A percentile compares a stretch with the other conserved stretches of the same genome.
phyloP scores from a whole-genome alignment of 2,113 vertebrate species.

The Alces alces region DNA sequence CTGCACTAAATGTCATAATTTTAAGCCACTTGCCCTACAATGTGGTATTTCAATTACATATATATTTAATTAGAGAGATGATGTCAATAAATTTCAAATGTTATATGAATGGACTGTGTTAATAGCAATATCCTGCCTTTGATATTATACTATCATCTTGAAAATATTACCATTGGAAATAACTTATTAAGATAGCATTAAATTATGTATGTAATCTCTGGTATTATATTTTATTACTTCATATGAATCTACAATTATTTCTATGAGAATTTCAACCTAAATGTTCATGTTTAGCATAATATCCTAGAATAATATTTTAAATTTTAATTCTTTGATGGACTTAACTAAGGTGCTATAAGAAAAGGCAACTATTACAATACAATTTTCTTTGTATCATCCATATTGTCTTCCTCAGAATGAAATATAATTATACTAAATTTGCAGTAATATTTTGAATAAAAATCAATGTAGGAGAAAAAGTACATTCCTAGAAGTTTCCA shows the following conservation, averaged over 20 bases:
- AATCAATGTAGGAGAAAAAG: neutral
- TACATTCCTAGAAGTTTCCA: neutral
- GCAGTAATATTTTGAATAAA: neutral
- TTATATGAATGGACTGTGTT: neutral
- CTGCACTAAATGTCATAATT: neutral
- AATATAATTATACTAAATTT: neutral
- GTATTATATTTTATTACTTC: neutral
- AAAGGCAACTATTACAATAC: neutral
- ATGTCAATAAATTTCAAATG: neutral
- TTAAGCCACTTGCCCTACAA: neutral
- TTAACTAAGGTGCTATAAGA: neutral
- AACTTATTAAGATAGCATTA: neutral
- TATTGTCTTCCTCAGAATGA: neutral
- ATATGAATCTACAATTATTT: neutral
- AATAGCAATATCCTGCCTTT: neutral
- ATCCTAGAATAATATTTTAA: neutral
- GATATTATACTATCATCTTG: neutral
- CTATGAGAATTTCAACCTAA: neutral
- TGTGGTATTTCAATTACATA: neutral
- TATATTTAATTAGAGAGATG: neutral
- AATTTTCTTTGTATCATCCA: neutral
- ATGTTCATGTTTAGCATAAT: neutral
- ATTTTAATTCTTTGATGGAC: neutral
- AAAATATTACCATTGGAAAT: neutral
- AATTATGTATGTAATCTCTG: neutral